Base-by-base conservation (phyloP, 2,888 invertebrate species). In the Cataglyphis altisquamis region DNA sequence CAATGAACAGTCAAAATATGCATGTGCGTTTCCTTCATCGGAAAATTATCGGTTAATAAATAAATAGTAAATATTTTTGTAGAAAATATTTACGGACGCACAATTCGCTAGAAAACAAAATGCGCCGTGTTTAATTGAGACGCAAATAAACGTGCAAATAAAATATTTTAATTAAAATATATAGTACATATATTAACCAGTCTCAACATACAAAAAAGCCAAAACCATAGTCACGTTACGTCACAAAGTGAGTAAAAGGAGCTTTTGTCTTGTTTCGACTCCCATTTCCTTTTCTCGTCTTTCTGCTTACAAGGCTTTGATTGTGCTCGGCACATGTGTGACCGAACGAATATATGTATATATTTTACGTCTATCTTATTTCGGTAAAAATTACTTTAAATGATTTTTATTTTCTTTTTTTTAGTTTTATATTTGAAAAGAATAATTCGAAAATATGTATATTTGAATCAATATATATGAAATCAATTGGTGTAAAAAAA, bases 191-290 rank as follows among this genome's bases (percentile, higher is more conserved):
- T 21, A 29, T n/a, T 29, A 67, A n/a, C 32, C 32, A 48, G 29
- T 5, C n/a, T 10, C 25, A 29, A 29, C 32, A 6, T 4, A 36
- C 41, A 41, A 12, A 45, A 41, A 12, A 45, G 41, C 12, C 3
- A 12, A 45, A n/a, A 1, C n/a, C 5, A 29, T 36, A 55, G 60
- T 55, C 72, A 62, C 45, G 36, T 60, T 36, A 32, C 68, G 41
- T 10, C 57, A 21, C 45, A 67, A 80, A 60, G 57, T 45, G 60
- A 57, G 62, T 72, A 60, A 80, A 80, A 80, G 78, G 25, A 60
- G 45, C 72, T 72, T 60, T 80, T 80, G 72, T 78, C 41, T 45
- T 60, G 36, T 78, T 60, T 57, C 18, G 12, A n/a, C 55, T 55
- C 32, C 41, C 60, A 5, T 70, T 78, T 57, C 60, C 5, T 18